Evolutionary conservation across 2,113 vertebrate genomes (phyloP).

Genomic region (Leucosticte australis): DNA sequence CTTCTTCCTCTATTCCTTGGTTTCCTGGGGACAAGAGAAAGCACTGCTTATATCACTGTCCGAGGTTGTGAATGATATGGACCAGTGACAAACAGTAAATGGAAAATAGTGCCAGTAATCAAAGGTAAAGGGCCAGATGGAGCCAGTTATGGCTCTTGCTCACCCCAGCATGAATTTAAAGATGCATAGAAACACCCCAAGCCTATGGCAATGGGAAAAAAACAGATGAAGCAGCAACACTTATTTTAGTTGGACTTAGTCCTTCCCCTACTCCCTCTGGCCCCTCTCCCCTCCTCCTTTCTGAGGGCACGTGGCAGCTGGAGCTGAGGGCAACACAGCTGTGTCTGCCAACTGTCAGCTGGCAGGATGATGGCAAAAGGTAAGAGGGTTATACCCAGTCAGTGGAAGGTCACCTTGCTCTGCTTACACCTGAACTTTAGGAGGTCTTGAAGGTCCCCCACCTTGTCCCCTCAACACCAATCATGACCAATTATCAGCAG

Average conservation of each 20-base stretch:
- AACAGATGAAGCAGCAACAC: background rate
- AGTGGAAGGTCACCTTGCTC: background rate
- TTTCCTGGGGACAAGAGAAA: background rate
- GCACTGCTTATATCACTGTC: background rate
- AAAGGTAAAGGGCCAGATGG: background rate
- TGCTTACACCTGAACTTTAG: background rate
- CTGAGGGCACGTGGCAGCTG: background rate
- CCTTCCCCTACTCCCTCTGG: background rate
- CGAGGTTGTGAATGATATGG: background rate
- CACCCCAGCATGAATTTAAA: background rate
- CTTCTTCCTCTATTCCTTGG: background rate
- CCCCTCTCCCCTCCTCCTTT: background rate
- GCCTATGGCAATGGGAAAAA: background rate
- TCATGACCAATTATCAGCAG: background rate
- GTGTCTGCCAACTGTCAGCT: background rate
- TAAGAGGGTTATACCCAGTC: background rate
- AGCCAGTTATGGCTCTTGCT: background rate
- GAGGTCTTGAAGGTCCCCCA: background rate
- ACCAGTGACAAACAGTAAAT: background rate
- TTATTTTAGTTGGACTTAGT: background rate
- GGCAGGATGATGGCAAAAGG: background rate
- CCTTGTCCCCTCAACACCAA: background rate
- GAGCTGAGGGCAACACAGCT: background rate
- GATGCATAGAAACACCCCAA: background rate
- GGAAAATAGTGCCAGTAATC: background rate